phyloP scores from a whole-genome alignment of 2,797 vertebrate genomes.

The Pangasius larnaudii region DNA sequence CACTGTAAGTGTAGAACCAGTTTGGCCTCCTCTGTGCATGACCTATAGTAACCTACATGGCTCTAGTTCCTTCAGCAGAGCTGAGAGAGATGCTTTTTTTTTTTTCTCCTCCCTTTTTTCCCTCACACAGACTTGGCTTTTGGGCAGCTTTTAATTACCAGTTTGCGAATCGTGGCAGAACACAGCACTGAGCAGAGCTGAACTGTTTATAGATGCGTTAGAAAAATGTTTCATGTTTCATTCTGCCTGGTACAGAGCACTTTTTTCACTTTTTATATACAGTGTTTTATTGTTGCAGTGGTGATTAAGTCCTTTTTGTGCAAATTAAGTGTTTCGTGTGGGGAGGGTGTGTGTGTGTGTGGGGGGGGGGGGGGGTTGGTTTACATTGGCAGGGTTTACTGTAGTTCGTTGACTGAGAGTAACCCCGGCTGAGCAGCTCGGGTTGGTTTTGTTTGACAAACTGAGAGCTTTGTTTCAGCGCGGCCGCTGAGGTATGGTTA shows the following conservation, averaged over 20 bases:
- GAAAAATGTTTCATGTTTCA: background rate
- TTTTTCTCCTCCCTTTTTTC: background rate
- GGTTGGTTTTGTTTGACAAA: conserved; percentile 69
- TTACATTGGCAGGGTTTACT: conserved; percentile 68
- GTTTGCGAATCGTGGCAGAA: conserved; percentile 42
- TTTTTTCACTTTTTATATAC: background rate
- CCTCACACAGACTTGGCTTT: background rate
- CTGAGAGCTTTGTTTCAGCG: conserved; percentile 73
- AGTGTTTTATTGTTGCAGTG: background rate
- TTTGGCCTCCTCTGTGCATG: conserved; percentile 39
- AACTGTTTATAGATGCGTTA: conserved; percentile 52
- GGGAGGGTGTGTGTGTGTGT: background rate
- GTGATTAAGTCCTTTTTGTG: background rate
- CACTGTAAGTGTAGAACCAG: background rate
- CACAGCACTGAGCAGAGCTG: conserved; percentile 3
- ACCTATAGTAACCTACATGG: conserved; percentile 57
- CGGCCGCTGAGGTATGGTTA: conserved; percentile 59
- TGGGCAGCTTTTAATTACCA: conserved; percentile 51
- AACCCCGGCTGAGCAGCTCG: conserved; percentile 70
- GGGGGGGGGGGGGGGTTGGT: background rate
- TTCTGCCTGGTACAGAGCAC: background rate
- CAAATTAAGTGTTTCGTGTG: background rate
- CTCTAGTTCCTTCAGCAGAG: conserved; percentile 17
- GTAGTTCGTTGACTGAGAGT: conserved; percentile 76
- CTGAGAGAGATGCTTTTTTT: conserved; percentile 16